Evolutionary conservation across 1,140 invertebrate genomes (phyloP).

Genomic region (Brachystomella parvula): DNA sequence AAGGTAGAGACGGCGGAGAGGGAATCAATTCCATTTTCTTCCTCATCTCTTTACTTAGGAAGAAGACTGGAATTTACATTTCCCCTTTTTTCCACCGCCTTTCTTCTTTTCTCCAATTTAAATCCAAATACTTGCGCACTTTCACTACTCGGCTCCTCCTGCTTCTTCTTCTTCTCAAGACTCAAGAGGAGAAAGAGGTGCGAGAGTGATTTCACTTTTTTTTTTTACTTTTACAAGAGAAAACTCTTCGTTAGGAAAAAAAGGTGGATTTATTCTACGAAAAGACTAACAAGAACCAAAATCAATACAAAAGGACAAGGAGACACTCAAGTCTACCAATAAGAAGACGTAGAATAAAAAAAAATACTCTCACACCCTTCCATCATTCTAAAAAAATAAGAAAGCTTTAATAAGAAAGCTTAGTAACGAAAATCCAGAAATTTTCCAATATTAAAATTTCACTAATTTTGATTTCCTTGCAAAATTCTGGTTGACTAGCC

Average conservation of each 20-base stretch:
- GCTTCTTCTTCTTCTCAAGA: background rate
- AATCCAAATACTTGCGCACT: background rate
- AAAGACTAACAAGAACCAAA: conserved; percentile 2
- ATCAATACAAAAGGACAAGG: background rate
- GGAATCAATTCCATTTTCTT: conserved; percentile 9
- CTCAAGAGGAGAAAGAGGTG: background rate
- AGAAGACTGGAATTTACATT: background rate
- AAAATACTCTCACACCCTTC: too few relatives aligned
- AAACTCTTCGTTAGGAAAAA: background rate
- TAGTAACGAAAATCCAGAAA: too few relatives aligned
- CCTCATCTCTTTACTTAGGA: conserved; percentile 6
- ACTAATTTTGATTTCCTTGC: too few relatives aligned
- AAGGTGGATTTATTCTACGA: too few relatives aligned
- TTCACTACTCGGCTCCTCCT: conserved; percentile 8
- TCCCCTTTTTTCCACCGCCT: background rate
- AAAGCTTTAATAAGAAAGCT: too few relatives aligned
- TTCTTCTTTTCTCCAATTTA: conserved; percentile 1
- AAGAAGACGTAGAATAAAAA: too few relatives aligned
- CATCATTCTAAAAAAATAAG: too few relatives aligned
- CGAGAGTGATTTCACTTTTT: conserved; percentile 1
- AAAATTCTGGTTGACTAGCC: too few relatives aligned
- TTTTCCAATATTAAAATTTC: too few relatives aligned
- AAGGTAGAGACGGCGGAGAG: too few relatives aligned
- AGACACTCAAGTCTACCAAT: too few relatives aligned
- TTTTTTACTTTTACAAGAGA: too few relatives aligned